Base-by-base conservation (phyloP, 2,113 vertebrate species). In the Crotophaga sulcirostris region DNA sequence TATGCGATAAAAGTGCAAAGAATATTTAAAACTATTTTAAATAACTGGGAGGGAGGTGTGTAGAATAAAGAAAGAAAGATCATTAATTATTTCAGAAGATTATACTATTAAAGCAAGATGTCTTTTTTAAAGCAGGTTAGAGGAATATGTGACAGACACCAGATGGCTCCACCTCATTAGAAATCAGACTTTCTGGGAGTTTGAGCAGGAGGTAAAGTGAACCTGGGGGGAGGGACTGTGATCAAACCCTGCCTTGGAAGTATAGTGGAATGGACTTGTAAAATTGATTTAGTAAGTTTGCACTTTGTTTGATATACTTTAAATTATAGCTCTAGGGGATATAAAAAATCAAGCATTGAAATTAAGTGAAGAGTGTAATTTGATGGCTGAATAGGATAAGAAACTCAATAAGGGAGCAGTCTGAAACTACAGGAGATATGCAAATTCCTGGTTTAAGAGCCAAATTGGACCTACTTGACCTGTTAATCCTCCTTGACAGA, bases 161-260 rank as follows among this genome's bases (percentile, higher is more conserved):
- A 96, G 95, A 70, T 97, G 94, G 94, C 94, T 97, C 93, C 75
- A 95, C 63, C 52, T 96, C 68, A 84, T 77, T 88, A 95, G 64
- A 91, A 96, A 96, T 96, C 47, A 56, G 42, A 40, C 5, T 34
- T 73, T n/a, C 6, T 9, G 14, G 3, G 11, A 16, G 6, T 60
- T 10, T 31, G 28, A 66, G 16, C 23, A 12, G 33, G 13, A 40
- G 24, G 12, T 24, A 66, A 84, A n/a, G 20, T 33, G 12, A 20
- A 34, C 21, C 14, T 44, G 7, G 0, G 1, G 28, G 38, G 13
- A 63, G 21, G 16, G 18, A 69, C 17, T 16, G 19, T 49, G 38
- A 70, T 80, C 11, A 80, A 62, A 38, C 1, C 7, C 10, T 58
- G 34, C 6, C 13, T 82, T 67, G 34, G 42, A 87, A 85, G 16